Conservation (phyloP, 2,888 invertebrate genomes). For the Noctua fimbriata region DNA sequence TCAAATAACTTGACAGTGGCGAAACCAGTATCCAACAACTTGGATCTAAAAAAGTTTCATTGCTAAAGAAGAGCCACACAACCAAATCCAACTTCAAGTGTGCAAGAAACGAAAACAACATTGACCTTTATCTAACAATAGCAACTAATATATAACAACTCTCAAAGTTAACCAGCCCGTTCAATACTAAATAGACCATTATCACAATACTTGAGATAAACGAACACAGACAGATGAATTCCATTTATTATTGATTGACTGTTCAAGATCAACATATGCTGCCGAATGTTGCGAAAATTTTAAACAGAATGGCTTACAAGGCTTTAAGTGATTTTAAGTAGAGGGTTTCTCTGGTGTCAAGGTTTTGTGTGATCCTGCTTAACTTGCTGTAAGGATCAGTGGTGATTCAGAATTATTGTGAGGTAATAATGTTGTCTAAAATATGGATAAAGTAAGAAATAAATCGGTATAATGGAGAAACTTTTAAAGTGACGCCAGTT, state of each 20-base stretch:
- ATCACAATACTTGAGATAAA: slow-evolving; percentile 52
- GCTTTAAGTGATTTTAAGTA: background rate
- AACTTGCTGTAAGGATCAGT: no score
- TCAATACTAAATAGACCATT: slow-evolving; percentile 49
- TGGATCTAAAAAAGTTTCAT: background rate
- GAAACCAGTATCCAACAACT: background rate
- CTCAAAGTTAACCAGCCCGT: slow-evolving; percentile 26
- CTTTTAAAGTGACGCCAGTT: no score
- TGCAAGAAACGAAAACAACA: slow-evolving; percentile 32
- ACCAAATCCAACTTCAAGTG: slow-evolving; percentile 28
- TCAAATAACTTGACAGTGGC: background rate
- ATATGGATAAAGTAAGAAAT: no score
- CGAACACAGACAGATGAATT: slow-evolving; percentile 39
- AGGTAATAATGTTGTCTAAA: no score
- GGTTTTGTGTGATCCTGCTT: no score
- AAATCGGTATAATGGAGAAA: no score
- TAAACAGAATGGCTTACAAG: background rate
- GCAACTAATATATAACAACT: slow-evolving; percentile 34
- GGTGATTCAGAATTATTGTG: no score
- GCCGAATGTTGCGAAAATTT: slow-evolving; percentile 49
- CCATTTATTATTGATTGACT: slow-evolving; percentile 57
- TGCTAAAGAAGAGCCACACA: background rate
- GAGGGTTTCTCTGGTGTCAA: no score
- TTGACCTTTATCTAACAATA: slow-evolving; percentile 51
- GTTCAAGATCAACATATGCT: slow-evolving; percentile 57